These are phyloP conservation scores for Sinohyriopsis cumingii DNA, from an alignment of 2,888 invertebrate species.

Conservation along the genomic window DNA sequence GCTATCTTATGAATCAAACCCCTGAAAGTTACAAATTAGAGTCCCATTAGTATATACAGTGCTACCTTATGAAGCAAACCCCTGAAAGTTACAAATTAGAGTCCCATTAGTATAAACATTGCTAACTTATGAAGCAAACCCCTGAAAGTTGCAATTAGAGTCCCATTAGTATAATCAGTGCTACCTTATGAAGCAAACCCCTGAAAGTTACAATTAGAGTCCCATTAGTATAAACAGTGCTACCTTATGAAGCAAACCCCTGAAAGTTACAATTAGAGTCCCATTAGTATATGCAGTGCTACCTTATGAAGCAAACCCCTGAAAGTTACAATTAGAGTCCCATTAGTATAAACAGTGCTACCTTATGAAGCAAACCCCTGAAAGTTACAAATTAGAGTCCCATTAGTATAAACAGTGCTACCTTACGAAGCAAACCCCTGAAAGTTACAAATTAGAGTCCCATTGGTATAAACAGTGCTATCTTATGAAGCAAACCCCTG, in stretches of 20 bases:
- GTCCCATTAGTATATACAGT: no score
- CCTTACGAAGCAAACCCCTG: slow-evolving; percentile 45
- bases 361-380: slow-evolving; percentile 48
- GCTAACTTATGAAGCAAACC: slow-evolving; percentile 37
- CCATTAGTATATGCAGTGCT: no score
- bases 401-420: no score
- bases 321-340: slow-evolving; percentile 7
- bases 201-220: slow-evolving; percentile 25
- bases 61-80: slow-evolving; percentile 37
- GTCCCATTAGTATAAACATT: no score
- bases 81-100: slow-evolving; percentile 30
- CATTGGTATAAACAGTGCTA: no score
- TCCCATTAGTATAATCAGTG: no score
- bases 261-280: slow-evolving; percentile 17
- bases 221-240: no score
- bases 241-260: slow-evolving; percentile 44
- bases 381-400: slow-evolving; percentile 6
- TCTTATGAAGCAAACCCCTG: slow-evolving; percentile 48
- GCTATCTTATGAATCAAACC: slow-evolving; percentile 29
- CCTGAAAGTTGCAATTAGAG: slow-evolving; percentile 29
- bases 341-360: no score
- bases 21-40: slow-evolving; percentile 30
- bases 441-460: slow-evolving; percentile 6
- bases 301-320: slow-evolving; percentile 48
- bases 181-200: slow-evolving; percentile 40